Evolutionary conservation across 1,140 invertebrate genomes (phyloP).

Genomic region (Drosophila sulfurigaster): DNA sequence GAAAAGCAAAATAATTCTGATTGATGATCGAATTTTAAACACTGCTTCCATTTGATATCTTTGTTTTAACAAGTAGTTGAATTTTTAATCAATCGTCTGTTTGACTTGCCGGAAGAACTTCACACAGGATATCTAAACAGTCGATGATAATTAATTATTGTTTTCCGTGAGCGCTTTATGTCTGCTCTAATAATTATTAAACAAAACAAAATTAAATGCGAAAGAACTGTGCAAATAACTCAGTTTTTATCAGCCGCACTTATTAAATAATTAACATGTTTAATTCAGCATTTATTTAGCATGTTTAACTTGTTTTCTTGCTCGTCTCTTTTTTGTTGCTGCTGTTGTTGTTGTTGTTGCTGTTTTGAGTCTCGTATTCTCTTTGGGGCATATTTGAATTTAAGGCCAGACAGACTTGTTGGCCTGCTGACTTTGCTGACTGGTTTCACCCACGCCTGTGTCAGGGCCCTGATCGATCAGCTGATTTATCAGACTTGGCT

Average conservation of each 20-base stretch:
- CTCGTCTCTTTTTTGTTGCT: not conserved
- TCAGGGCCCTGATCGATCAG: conserved; percentile 63
- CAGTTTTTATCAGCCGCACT: conserved; percentile 66
- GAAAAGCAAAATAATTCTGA: not conserved
- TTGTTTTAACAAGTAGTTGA: not conserved
- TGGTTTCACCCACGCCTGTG: conserved; percentile 50
- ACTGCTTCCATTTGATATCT: not conserved
- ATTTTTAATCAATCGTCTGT: not conserved
- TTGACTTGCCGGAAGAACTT: not conserved
- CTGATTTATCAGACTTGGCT: conserved; percentile 56
- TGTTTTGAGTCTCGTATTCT: not conserved
- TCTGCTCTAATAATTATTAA: conserved; percentile 40
- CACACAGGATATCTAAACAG: not conserved
- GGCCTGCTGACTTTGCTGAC: conserved; percentile 12
- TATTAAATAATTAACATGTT: conserved; percentile 80
- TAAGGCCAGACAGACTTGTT: conserved; percentile 3
- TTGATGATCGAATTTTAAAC: not conserved
- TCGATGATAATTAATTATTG: conserved; percentile 6
- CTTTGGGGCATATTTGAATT: conserved; percentile 5
- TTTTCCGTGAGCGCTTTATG: conserved; percentile 43
- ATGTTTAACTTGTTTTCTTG: conserved; percentile 28
- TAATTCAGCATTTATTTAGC: conserved; percentile 61
- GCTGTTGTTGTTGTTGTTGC: not conserved
- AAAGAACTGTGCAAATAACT: conserved; percentile 24
- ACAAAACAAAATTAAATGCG: not conserved